These are phyloP conservation scores for Himalopsyche anomala DNA, from an alignment of 2,888 invertebrate species.

Conservation along the genomic window DNA sequence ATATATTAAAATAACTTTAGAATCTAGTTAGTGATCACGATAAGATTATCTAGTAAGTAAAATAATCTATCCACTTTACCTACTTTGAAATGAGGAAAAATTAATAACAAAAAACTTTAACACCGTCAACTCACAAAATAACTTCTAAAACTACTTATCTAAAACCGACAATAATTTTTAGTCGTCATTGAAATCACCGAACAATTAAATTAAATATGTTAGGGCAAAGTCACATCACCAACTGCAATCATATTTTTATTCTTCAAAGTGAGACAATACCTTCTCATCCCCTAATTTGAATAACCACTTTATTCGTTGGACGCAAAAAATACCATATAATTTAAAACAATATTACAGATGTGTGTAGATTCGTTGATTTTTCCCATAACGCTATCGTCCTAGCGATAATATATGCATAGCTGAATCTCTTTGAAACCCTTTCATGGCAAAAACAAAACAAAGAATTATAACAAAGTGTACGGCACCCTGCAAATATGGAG, in stretches of 20 bases:
- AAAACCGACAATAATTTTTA: no score
- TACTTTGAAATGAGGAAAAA: no score
- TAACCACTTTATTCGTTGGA: constrained; percentile 46
- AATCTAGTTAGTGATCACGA: no score
- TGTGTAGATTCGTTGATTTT: constrained; percentile 13
- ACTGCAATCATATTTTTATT: constrained; percentile 46
- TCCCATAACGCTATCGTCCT: neutral
- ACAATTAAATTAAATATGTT: neutral
- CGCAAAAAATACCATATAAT: constrained; percentile 49
- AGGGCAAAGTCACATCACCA: constrained; percentile 43
- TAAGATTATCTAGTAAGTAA: no score
- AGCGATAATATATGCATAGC: constrained; percentile 32
- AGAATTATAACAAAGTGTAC: constrained; percentile 51
- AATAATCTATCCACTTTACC: no score
- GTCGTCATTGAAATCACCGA: no score
- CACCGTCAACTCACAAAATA: no score
- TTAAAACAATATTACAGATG: constrained; percentile 56
- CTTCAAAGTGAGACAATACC: constrained; percentile 45
- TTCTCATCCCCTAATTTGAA: constrained; percentile 55
- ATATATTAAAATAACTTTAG: no score
- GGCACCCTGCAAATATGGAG: constrained; percentile 59
- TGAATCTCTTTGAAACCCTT: constrained; percentile 47
- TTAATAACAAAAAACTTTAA: no score
- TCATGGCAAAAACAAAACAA: constrained; percentile 60
- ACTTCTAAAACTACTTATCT: no score